A percentile compares a stretch with the other conserved stretches of the same genome.
These are phyloP conservation scores for Acanthosoma haemorrhoidale DNA, from an alignment of 2,888 invertebrate species.

Conservation along the genomic window DNA sequence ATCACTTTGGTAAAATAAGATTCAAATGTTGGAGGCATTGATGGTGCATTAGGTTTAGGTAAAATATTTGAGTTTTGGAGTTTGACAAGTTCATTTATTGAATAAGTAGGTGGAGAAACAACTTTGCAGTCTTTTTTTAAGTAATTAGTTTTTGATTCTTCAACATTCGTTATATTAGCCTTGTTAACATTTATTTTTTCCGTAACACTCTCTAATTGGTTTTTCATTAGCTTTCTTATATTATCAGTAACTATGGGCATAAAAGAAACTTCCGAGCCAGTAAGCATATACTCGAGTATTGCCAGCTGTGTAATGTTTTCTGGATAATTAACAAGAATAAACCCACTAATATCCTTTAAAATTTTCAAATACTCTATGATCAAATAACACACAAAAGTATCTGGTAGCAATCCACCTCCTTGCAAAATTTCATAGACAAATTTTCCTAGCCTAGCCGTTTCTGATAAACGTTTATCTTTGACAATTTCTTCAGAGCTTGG, in stretches of 20 bases:
- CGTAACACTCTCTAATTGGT: conserved; percentile 44
- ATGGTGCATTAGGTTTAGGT: background rate
- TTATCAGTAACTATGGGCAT: background rate
- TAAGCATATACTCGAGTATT: conserved; percentile 56
- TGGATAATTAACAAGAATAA: conserved; percentile 62
- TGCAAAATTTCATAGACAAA: background rate
- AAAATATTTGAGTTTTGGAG: conserved; percentile 23
- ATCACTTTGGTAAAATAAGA: conserved; percentile 21
- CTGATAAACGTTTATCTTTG: background rate
- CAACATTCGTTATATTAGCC: background rate
- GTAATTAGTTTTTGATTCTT: background rate
- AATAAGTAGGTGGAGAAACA: background rate
- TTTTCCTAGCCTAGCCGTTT: background rate
- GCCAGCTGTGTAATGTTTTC: conserved; percentile 55
- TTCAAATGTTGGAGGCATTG: background rate
- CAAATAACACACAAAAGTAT: conserved; percentile 54
- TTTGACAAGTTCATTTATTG: conserved; percentile 47
- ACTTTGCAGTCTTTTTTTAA: background rate
- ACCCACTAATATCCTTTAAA: conserved; percentile 51
- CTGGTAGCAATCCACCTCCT: conserved; percentile 53
- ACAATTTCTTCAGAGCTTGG: background rate
- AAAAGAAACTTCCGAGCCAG: conserved; percentile 51
- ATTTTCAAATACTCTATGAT: conserved; percentile 57
- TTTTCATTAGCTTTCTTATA: background rate
- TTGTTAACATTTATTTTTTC: conserved; percentile 30